Conservation (phyloP, 2,797 vertebrate genomes). For the Ciconia nigra region DNA sequence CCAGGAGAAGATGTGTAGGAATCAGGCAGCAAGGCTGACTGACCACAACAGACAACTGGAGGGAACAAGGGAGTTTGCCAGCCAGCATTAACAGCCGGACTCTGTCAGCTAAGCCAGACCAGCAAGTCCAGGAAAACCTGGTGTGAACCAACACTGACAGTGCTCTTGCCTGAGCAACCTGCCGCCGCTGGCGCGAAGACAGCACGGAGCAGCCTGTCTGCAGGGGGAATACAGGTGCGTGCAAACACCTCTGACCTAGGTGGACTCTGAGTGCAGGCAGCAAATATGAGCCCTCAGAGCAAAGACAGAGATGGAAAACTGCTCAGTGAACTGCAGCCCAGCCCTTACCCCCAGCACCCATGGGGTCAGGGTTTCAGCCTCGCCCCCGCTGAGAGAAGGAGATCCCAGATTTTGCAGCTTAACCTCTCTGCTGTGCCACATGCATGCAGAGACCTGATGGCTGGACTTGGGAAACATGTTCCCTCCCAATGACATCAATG, state of each 20-base stretch:
- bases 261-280: background rate
- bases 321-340: background rate
- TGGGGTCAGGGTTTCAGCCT: background rate
- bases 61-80: background rate
- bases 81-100: background rate
- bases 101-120: background rate
- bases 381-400: background rate
- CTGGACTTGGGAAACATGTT: background rate
- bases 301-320: background rate
- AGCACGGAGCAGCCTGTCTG: background rate
- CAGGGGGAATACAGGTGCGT: background rate
- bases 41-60: background rate
- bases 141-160: background rate
- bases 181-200: rapidly evolving
- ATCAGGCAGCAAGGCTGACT: background rate
- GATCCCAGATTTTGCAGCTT: background rate
- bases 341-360: rapidly evolving
- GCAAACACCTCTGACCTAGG: background rate
- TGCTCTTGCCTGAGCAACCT: background rate
- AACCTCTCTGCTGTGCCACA: background rate
- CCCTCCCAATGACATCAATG: background rate
- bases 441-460: rapidly evolving
- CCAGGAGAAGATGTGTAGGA: background rate
- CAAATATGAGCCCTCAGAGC: background rate
- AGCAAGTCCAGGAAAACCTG: background rate